Evolutionary conservation across 1,140 invertebrate species (phyloP), one percentile per base, ranked within the genome.

Genomic region (Maconellicoccus hirsutus): DNA sequence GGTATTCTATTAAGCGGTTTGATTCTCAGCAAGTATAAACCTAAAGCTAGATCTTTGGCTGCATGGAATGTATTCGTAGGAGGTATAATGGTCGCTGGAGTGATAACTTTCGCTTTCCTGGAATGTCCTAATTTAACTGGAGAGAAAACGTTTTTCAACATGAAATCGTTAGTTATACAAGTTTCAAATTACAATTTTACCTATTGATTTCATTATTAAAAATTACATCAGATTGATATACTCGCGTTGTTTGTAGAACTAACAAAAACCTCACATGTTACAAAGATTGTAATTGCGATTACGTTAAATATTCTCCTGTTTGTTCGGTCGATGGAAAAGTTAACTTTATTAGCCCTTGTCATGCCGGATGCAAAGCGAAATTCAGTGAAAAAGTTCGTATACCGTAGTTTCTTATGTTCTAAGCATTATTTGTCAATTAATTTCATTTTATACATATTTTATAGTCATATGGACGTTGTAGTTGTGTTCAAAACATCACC

Each of bases 311-410:
- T 73, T 87, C 86, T 72, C 87, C 87, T 0, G 85, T 88, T 1
- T 89, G 87, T 73, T 83, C 85, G 0, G 81, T 82, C 72, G 82
- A 83, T 70, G 80, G 82, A 1, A 78, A 78, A 42, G 79, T 79
- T 66, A 87, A 85, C 7, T 89, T 85, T 75, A 88, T 88, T 73
- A 88, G 86, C 0, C 84, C 87, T 8, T 89, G 87, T 75, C 86
- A 88, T 76, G 87, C 87, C 42, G 87, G 87, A 7, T 89, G 87
- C 75, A 79, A 78, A 21, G 74, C 80, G 70, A 77, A 80, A 66
- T 79, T 79, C 22, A 78, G 61, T 66, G 21, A 16, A 23, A 26
- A 61, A 61, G 14, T 8, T 19, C 7, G 14, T 38, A 7, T 38
- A 14, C 33, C 14, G 33, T 52, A 52, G 42, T 19, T 19, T 16